Conservation (phyloP, 2,797 vertebrate genomes). For the Falco berigora region DNA sequence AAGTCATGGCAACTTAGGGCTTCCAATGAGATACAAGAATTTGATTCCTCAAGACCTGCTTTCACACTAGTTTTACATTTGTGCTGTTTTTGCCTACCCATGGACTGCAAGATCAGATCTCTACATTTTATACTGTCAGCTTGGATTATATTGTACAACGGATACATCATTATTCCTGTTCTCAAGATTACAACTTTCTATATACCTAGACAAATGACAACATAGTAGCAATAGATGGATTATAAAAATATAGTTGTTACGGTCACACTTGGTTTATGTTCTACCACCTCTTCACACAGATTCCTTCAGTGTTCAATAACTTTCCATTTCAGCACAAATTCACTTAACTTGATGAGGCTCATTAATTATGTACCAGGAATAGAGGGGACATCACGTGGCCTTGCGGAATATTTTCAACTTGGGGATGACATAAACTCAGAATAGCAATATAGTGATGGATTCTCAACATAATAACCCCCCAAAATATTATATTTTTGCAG, state of each 20-base stretch:
- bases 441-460: background rate
- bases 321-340: background rate
- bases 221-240: background rate
- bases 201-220: background rate
- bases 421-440: background rate
- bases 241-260: background rate
- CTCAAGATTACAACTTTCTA: background rate
- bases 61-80: background rate
- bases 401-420: background rate
- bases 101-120: background rate
- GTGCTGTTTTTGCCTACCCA: background rate
- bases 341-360: background rate
- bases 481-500: background rate
- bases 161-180: background rate
- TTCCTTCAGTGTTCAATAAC: background rate
- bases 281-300: background rate
- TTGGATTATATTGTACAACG: background rate
- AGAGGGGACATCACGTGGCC: background rate
- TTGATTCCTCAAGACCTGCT: background rate
- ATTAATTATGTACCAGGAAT: background rate
- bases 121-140: background rate
- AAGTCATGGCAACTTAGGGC: background rate
- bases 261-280: background rate
- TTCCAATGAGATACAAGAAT: background rate
- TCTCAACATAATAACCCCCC: background rate